Base-by-base conservation (phyloP, 2,797 vertebrate species). In the Zalophus californianus region DNA sequence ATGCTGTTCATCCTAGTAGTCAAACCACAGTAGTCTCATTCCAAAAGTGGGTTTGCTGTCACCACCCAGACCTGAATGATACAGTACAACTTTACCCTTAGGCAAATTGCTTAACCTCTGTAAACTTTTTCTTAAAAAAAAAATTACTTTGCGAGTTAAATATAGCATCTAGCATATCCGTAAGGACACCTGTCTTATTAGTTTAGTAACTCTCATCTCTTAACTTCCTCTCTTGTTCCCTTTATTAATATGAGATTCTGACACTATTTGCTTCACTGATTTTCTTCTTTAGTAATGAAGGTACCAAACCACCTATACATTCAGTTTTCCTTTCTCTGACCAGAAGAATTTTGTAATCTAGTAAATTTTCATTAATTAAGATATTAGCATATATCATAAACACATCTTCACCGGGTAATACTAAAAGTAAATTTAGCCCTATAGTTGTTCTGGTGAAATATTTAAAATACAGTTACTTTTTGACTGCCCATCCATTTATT, bases 291-390 rank as follows among this genome's bases (percentile, higher is more conserved):
- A 93, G 32, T 70, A 58, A n/a, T 90, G 29, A 91, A 92, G 35
- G 29, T 90, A 80, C 64, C 70, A 1, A 70, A 15, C 25, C 52
- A 82, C 54, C 21, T 78, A 10, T 1, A 80, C 56, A 29, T 77
- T 86, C 5, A 23, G 25, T 84, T 62, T 96, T 85, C 11, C 15
- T 92, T 94, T 90, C 6, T 92, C 25, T 96, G 93, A 95, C 73
- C 75, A 94, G 32, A 60, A 52, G 5, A 92, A 90, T 90, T 62
- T 68, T n/a, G 14, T 91, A 93, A 91, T 78, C 87, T 85, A 20
- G 32, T 93, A 96, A 91, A 79, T 32, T 70, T 77, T 29, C 44
- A 66, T 84, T 82, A 97, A 66, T 84, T 82, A 97, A 97, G 27
- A 62, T 77, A 62, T 0, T 14, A 77, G 29, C 21, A 70, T 91